Percentiles rank a stretch among this genome's conserved stretches.
phyloP scores from a whole-genome alignment of 2,888 invertebrate species.

The Ormyrus rosae region DNA sequence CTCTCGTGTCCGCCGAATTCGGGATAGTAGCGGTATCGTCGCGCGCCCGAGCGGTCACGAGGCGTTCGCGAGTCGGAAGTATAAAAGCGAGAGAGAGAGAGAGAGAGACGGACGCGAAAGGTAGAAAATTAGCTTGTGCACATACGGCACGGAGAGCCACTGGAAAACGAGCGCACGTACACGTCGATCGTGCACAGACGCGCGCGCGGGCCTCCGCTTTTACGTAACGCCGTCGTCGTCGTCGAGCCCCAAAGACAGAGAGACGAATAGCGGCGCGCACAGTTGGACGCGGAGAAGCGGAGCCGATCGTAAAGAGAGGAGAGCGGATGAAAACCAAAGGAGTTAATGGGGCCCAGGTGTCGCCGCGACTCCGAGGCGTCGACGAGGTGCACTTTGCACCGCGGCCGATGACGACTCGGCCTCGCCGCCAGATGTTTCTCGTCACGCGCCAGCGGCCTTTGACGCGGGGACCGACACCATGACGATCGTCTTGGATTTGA shows the following conservation, averaged over 20 bases:
- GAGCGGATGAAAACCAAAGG: background rate
- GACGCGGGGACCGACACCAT: too few species aligned
- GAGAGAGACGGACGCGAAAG: too few species aligned
- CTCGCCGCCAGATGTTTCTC: too few species aligned
- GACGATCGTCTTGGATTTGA: too few species aligned
- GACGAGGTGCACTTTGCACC: background rate
- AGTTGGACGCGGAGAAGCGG: background rate
- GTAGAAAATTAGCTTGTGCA: too few species aligned
- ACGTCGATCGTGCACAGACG: background rate
- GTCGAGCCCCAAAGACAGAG: background rate
- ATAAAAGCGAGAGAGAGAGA: background rate
- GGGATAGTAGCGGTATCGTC: too few species aligned
- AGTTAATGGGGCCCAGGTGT: conserved; percentile 28
- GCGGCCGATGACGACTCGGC: too few species aligned
- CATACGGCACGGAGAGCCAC: background rate
- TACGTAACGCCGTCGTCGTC: conserved; percentile 33
- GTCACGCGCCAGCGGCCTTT: too few species aligned
- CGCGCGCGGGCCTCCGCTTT: conserved; percentile 16
- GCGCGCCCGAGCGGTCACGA: too few species aligned
- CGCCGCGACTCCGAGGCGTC: background rate
- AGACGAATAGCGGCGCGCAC: background rate
- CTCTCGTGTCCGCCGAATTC: too few species aligned
- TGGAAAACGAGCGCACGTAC: conserved; percentile 34
- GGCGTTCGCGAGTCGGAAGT: background rate
- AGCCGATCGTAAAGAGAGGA: background rate